These are phyloP conservation scores for Drosophila tropicalis DNA, from an alignment of 1,140 invertebrate species.

Conservation along the genomic window DNA sequence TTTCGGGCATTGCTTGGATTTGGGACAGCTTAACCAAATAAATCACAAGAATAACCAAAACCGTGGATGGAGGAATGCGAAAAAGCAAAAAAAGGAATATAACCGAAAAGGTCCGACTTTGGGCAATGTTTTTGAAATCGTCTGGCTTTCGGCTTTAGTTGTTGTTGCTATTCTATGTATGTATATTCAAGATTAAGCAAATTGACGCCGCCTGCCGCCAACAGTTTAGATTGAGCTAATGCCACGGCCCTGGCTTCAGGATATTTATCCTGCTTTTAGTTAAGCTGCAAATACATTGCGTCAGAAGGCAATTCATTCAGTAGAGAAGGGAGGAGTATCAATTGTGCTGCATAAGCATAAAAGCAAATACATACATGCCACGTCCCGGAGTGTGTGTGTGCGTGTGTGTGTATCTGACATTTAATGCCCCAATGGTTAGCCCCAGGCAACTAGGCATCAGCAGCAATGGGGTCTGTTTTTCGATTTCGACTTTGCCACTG, in stretches of 20 bases:
- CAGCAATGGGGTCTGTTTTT: slow-evolving; percentile 6
- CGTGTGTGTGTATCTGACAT: slow-evolving; percentile 28
- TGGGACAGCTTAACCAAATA: slow-evolving; percentile 75
- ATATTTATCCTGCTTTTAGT: slow-evolving; percentile 77
- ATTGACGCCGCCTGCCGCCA: slow-evolving; percentile 52
- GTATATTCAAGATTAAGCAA: slow-evolving; percentile 63
- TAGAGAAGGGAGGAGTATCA: slow-evolving; percentile 22
- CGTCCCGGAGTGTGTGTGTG: slow-evolving; percentile 10
- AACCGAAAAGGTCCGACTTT: slow-evolving; percentile 40
- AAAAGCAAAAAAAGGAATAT: slow-evolving; percentile 24
- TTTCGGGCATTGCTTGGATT: slow-evolving; percentile 20
- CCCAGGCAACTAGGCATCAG: slow-evolving; percentile 19
- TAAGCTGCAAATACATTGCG: slow-evolving; percentile 75
- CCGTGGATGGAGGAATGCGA: not conserved
- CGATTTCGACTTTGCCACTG: slow-evolving; percentile 6
- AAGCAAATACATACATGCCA: slow-evolving; percentile 50
- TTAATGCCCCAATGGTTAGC: slow-evolving; percentile 46
- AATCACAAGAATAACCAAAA: slow-evolving; percentile 65
- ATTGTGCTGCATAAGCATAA: slow-evolving; percentile 68
- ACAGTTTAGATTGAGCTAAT: slow-evolving; percentile 60
- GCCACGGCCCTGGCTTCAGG: slow-evolving; percentile 26
- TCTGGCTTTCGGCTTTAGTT: slow-evolving; percentile 1
- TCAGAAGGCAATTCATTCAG: slow-evolving; percentile 24
- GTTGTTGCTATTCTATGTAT: slow-evolving; percentile 15
- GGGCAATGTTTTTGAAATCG: slow-evolving; percentile 52